Percentiles rank a stretch among this genome's conserved stretches.
These are phyloP conservation scores for Tortrix viridana DNA, from an alignment of 2,888 invertebrate species.

Conservation along the genomic window DNA sequence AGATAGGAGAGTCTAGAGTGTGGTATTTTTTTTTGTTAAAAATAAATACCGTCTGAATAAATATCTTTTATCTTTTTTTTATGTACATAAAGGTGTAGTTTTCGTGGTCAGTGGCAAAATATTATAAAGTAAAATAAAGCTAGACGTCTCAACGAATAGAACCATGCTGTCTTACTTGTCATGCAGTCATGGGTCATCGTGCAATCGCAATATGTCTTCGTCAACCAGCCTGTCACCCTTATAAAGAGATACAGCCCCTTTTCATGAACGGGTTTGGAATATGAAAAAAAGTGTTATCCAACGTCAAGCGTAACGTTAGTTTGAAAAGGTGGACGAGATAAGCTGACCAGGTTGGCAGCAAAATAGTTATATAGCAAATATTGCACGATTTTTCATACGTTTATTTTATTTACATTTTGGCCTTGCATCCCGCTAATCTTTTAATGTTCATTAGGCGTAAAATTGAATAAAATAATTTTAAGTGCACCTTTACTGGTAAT, in stretches of 20 bases:
- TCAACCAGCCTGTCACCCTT: constrained; percentile 61
- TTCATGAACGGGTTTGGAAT: constrained; percentile 43
- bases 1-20: no score
- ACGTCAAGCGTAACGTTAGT: constrained; percentile 23
- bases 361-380: neutral
- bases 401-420: no score
- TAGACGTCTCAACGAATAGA: neutral
- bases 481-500: no score
- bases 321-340: constrained; percentile 1
- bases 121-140: neutral
- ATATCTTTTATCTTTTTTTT: no score
- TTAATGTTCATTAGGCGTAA: no score
- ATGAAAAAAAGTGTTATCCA: constrained; percentile 35
- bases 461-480: no score
- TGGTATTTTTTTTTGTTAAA: no score
- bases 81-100: no score
- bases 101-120: neutral
- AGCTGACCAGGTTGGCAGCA: neutral
- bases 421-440: no score
- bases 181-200: constrained; percentile 47
- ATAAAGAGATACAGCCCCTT: constrained; percentile 62
- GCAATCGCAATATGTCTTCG: constrained; percentile 59
- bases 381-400: neutral
- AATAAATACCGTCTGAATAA: no score
- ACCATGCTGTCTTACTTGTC: constrained; percentile 14